phyloP scores from a whole-genome alignment of 2,888 invertebrate genomes.

The Aphrophora alni region DNA sequence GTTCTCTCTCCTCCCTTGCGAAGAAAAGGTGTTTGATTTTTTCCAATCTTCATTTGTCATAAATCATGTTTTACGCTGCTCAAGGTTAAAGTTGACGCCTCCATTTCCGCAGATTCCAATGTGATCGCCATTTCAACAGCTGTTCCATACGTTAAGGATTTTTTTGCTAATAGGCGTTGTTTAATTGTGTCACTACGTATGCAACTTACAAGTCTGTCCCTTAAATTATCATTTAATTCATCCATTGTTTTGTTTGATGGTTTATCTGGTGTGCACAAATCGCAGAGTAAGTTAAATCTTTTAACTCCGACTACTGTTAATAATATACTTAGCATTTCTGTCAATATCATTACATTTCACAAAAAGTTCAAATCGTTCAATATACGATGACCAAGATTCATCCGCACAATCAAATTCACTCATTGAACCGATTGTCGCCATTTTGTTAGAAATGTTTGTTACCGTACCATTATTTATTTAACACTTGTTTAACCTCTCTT shows the following conservation, averaged over 20 bases:
- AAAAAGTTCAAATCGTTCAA: too few relatives aligned
- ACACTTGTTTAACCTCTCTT: too few relatives aligned
- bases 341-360: too few relatives aligned
- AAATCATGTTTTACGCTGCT: not conserved
- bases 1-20: not conserved
- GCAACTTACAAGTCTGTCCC: not conserved
- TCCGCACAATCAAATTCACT: not conserved
- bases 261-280: too few relatives aligned
- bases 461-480: too few relatives aligned
- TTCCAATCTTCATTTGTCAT: not conserved
- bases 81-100: not conserved
- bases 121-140: constrained; percentile 7
- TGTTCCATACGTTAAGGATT: not conserved
- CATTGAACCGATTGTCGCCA: constrained; percentile 4
- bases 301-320: too few relatives aligned
- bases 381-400: constrained; percentile 12
- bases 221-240: not conserved
- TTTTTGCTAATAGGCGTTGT: not conserved
- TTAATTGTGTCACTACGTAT: not conserved
- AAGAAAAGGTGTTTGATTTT: not conserved
- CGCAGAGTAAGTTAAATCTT: too few relatives aligned
- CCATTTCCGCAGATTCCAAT: not conserved
- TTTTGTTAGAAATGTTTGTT: not conserved
- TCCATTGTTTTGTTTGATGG: not conserved
- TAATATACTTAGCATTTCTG: too few relatives aligned